Base-by-base conservation (phyloP, 2,113 vertebrate genomes). In the Syngnathus typhle region DNA sequence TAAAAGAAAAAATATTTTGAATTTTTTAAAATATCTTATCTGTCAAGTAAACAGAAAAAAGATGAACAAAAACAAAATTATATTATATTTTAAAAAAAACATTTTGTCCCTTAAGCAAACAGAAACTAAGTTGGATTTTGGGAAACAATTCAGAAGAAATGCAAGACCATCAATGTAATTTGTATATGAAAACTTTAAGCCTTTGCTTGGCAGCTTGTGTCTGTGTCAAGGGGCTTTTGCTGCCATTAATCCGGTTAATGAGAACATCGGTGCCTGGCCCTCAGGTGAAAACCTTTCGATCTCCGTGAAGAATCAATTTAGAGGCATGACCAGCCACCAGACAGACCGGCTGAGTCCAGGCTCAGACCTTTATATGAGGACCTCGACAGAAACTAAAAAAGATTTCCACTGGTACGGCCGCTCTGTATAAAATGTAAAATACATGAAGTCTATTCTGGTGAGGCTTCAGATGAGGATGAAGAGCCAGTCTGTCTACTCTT, bases 401-500 rank as follows among this genome's bases (percentile, higher is more conserved):
- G 8, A 10, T 52, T 9, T 56, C 7, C 18, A 64, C 68, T 5
- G 1, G 6, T 16, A 4, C 0, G 4, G 5, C 44, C 5, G 15
- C 19, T n/a, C 49, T 51, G 49, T 9, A 51, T 51, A 1, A 3
- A 51, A 51, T 21, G 21, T n/a, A 51, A 51, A 51, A n/a, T 3
- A 4, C 49, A 21, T 51, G 9, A 7, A 15, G 19, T n/a, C 65
- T 4, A 0, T 60, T 62, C 41, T 63, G 16, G 10, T 9, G 36
- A 16, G 52, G 52, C 73, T 73, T 47, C 72, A 54, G 55, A 70
- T 44, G 37, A 79, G 51, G 55, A 70, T 32, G 37, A 80, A 62
- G 62, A 84, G 72, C 7, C n/a, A 23, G 18, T 64, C 72, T 69
- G 72, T 55, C 63, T 73, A 23, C 67, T 64, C n/a, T 44, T 21